A percentile compares a stretch with the other conserved stretches of the same genome.
These are phyloP conservation scores for Vandiemenella viatica DNA, from an alignment of 2,888 invertebrate genomes.

Conservation along the genomic window DNA sequence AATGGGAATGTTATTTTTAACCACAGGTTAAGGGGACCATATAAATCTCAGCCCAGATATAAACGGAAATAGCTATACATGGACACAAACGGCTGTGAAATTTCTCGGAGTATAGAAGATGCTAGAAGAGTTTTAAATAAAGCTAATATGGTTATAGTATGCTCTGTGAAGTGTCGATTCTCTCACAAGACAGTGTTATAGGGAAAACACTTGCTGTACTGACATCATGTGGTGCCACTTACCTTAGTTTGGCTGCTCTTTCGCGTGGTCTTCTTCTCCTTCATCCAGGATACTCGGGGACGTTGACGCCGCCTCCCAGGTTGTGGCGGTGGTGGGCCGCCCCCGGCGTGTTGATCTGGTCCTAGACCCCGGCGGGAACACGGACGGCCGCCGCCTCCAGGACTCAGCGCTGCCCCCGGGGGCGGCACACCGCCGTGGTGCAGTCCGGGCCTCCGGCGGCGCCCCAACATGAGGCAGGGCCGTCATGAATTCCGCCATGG, in stretches of 20 bases:
- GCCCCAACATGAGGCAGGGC: constrained; percentile 50
- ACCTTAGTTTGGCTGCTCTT: constrained; percentile 84
- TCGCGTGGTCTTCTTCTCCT: constrained; percentile 88
- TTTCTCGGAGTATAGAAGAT: too few relatives aligned
- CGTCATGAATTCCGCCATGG: constrained; percentile 91
- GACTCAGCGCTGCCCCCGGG: constrained; percentile 31
- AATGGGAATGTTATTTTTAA: too few relatives aligned
- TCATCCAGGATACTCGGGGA: constrained; percentile 95
- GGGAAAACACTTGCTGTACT: too few relatives aligned
- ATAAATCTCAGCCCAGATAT: too few relatives aligned
- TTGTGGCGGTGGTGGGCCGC: constrained; percentile 6
- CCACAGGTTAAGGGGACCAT: too few relatives aligned
- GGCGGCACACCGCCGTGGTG: constrained; percentile 32
- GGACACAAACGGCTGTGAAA: too few relatives aligned
- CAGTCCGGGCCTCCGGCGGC: constrained; percentile 44
- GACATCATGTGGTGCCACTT: constrained; percentile 29
- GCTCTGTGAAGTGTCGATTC: too few relatives aligned
- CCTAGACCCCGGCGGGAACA: constrained; percentile 6
- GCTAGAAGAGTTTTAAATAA: too few relatives aligned
- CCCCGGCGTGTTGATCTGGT: constrained; percentile 6
- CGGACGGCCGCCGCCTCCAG: constrained; percentile 18
- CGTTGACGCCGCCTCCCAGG: constrained; percentile 43
- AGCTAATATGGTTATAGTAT: too few relatives aligned
- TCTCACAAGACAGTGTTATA: too few relatives aligned
- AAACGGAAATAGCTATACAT: too few relatives aligned